Evolutionary conservation across 1,140 invertebrate species (phyloP), one percentile per base, ranked within the genome.

Genomic region (Drosophila pseudoananassae): DNA sequence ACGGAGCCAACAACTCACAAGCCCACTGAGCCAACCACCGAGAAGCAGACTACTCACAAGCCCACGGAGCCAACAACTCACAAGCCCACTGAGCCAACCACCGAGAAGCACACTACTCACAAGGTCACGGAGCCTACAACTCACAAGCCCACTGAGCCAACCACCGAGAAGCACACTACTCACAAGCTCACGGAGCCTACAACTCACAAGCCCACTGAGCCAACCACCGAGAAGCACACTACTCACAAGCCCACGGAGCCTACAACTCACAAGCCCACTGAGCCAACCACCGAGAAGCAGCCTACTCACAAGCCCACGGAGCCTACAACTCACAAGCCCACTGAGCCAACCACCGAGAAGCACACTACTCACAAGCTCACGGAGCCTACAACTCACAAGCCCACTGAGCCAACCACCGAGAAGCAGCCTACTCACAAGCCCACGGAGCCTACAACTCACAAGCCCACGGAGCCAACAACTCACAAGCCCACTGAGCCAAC

Each of bases 261-360:
- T n/a, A n/a, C n/a, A n/a, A 4, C 0, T 2, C 27, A 27, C 9
- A 59, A 49, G 0, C 29, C 64, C 3, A 3, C 36, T 17, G 15
- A 51, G 46, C n/a, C 63, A 15, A 53, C 56, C 0, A 52, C 53
- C 12, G 6, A 23, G 10, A 40, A 51, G 14, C 49, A 47, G 1
- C 29, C 58, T 1, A 31, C 27, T 0, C 10, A 17, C 7, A 60
- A 47, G 0, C 8, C 36, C 1, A 7, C 10, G 0, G 20, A 51
- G 7, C 7, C 20, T 0, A 60, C 57, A 1, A 60, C 56, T n/a
- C 12, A 15, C 0, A 49, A 15, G 23, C 33, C 58, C 0, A 49
- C 56, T 1, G 45, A 38, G 17, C 20, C 33, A 6, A 50, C 57
- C 12, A 51, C 47, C 12, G n/a, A 6, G 1, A 17, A 51, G 50